Conservation (phyloP, 2,888 invertebrate species). For the Trissolcus brochymenae region DNA sequence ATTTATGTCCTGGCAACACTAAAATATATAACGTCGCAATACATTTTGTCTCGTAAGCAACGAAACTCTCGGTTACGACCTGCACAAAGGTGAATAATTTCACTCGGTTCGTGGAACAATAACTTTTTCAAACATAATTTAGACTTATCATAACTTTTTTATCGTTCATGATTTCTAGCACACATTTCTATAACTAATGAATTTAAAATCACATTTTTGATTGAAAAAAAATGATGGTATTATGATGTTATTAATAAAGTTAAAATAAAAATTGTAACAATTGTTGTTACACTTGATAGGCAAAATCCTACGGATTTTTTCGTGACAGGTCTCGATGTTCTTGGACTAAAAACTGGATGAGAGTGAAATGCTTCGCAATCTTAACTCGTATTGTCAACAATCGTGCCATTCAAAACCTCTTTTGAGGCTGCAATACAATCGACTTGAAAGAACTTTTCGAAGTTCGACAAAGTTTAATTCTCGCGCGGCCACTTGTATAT, state of each 20-base stretch:
- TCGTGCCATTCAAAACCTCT: constrained; percentile 41
- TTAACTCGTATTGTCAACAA: constrained; percentile 39
- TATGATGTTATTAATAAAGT: too few species aligned
- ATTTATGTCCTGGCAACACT: constrained; percentile 50
- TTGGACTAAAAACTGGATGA: constrained; percentile 20
- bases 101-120: too few species aligned
- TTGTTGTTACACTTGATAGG: too few species aligned
- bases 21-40: constrained; percentile 50
- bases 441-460: constrained; percentile 53
- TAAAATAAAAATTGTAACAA: too few species aligned
- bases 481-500: constrained; percentile 66
- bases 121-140: too few species aligned
- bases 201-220: too few species aligned
- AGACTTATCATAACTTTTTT: too few species aligned
- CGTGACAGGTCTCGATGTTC: constrained; percentile 20
- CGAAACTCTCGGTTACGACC: constrained; percentile 42
- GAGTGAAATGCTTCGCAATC: constrained; percentile 11
- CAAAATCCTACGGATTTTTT: not conserved
- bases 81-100: too few species aligned
- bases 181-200: too few species aligned
- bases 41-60: constrained; percentile 52
- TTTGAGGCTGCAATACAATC: constrained; percentile 50
- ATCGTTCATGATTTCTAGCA: too few species aligned
- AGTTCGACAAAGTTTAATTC: constrained; percentile 60
- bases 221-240: too few species aligned